Evolutionary conservation across 2,113 vertebrate species (phyloP), one percentile per base, ranked within the genome.

Genomic region (Prionailurus bengalensis): DNA sequence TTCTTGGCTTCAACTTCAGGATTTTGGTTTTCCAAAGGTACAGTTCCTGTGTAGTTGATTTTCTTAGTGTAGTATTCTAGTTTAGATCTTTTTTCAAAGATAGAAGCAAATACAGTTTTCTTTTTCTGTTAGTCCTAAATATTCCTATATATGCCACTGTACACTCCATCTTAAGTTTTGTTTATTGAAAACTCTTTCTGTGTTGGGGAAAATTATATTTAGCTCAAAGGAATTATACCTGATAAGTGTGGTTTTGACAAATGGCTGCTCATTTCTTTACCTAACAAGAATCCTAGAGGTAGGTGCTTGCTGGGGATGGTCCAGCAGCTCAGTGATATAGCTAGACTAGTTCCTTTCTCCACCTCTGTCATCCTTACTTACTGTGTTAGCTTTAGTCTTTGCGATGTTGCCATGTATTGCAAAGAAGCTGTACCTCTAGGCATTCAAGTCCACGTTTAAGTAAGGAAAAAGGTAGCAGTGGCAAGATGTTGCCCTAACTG

Each of bases 21-120:
- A n/a, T 94, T 93, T 91, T 92, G 70, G 6, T 65, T 96, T 96
- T 90, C 80, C 19, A 88, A 92, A 96, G 53, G 39, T 76, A 85
- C 7, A 91, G 53, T 94, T 94, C 33, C 76, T 65, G 11, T 92
- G 92, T 71, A 71, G 31, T 96, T 97, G 83, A 74, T 31, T 91
- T 85, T 78, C 36, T 89, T 89, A 91, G 45, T 66, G 23, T 96
- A 85, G 14, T 61, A 36, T 81, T 94, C 66, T 48, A 89, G 45
- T 95, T 86, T 89, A 39, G 94, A 29, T 94, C 2, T 84, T 39
- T 73, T 83, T 96, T 83, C 84, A 10, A 94, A 86, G 21, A 70
- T 48, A 63, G 42, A 96, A 80, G 39, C 33, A 92, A 90, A 61
- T 90, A 4, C 2, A 66, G 33, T 91, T 68, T 91, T 93, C 25